Conservation (phyloP, 2,113 vertebrate species). For the Rhadina sibilatrix region DNA sequence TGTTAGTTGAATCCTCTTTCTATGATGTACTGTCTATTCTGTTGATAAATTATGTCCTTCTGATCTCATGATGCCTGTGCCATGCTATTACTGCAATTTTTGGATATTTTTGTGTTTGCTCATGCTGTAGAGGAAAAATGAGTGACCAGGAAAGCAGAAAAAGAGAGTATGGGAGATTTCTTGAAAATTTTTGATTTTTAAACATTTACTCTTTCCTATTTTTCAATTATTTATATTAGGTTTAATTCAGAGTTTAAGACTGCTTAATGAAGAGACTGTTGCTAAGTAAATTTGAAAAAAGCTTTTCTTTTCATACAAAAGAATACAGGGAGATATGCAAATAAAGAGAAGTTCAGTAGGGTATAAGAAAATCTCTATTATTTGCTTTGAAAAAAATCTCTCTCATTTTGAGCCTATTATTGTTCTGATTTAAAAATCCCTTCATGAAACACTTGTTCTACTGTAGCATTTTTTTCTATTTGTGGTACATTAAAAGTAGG, state of each 20-base stretch:
- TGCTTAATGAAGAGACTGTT: not conserved
- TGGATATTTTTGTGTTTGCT: not conserved
- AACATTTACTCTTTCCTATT: not conserved
- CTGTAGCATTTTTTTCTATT: constrained; percentile 36
- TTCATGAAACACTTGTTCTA: not conserved
- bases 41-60: not conserved
- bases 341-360: constrained; percentile 1
- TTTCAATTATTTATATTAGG: not conserved
- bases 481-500: constrained; percentile 8
- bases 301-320: not conserved
- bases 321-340: not conserved
- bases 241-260: not conserved
- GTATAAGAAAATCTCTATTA: not conserved
- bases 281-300: constrained; percentile 20
- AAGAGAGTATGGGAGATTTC: not conserved
- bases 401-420: not conserved
- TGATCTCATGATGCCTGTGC: not conserved
- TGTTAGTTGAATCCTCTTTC: not conserved
- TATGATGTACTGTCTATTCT: not conserved
- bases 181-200: not conserved
- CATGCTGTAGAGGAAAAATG: not conserved
- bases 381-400: constrained; percentile 36
- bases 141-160: not conserved
- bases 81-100: not conserved
- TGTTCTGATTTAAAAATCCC: constrained; percentile 34